These are phyloP conservation scores for Sinocyclocheilus maitianheensis DNA, from an alignment of 2,113 vertebrate species.

Conservation along the genomic window DNA sequence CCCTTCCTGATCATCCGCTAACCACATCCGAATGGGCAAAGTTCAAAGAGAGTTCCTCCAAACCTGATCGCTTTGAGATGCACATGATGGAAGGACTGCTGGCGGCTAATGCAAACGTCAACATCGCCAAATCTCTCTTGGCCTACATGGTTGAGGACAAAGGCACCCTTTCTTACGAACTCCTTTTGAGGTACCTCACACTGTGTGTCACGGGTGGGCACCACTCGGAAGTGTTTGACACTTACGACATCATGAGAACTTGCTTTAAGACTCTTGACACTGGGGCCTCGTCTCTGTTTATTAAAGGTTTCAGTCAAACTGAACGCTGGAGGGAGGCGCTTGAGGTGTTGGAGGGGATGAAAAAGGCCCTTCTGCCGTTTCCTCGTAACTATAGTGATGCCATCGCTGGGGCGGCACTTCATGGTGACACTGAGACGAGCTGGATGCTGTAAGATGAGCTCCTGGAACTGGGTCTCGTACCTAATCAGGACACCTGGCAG, in stretches of 20 bases:
- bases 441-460: conserved; percentile 84
- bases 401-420: conserved; percentile 78
- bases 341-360: conserved; percentile 78
- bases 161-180: conserved; percentile 79
- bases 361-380: conserved; percentile 78
- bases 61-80: conserved; percentile 74
- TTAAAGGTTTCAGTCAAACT: conserved; percentile 82
- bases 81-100: conserved; percentile 76
- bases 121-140: conserved; percentile 88
- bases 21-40: conserved; percentile 80
- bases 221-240: conserved; percentile 81
- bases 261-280: conserved; percentile 83
- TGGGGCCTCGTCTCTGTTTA: conserved; percentile 81
- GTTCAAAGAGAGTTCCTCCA: conserved; percentile 68
- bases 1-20: conserved; percentile 79
- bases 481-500: conserved; percentile 79
- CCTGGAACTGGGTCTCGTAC: conserved; percentile 71
- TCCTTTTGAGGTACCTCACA: conserved; percentile 83
- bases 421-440: conserved; percentile 74
- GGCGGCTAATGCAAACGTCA: conserved; percentile 62
- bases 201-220: conserved; percentile 83
- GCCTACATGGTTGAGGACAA: conserved; percentile 77
- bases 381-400: conserved; percentile 79
- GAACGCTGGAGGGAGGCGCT: conserved; percentile 83
- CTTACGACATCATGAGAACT: conserved; percentile 85